Conservation (phyloP, 2,888 invertebrate species). For the Meandrusa payeni region DNA sequence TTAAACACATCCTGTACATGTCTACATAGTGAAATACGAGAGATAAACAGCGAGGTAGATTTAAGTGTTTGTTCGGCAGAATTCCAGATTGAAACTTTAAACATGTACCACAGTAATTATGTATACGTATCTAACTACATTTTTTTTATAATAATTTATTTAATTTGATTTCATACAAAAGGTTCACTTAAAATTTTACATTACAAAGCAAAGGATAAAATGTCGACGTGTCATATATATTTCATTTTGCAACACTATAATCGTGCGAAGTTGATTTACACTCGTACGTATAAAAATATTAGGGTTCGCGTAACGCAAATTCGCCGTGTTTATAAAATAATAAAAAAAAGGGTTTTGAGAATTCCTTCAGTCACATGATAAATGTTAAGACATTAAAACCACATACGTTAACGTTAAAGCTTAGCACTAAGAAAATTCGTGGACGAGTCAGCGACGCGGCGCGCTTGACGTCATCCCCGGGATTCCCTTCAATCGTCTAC, state of each 20-base stretch:
- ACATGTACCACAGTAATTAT: conserved; percentile 25
- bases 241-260: conserved; percentile 3
- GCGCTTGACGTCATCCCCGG: conserved; percentile 1
- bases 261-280: conserved; percentile 8
- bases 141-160: conserved; percentile 12
- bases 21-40: conserved; percentile 23
- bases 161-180: conserved; percentile 13
- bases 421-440: conserved; percentile 70
- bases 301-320: neutral
- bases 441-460: conserved; percentile 44
- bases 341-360: conserved; percentile 17
- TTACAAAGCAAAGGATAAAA: conserved; percentile 8
- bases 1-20: conserved; percentile 1
- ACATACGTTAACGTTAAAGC: conserved; percentile 54
- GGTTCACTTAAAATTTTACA: no score
- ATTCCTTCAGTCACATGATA: conserved; percentile 19
- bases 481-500: conserved; percentile 47
- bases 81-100: conserved; percentile 18
- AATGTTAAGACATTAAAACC: conserved; percentile 22
- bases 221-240: conserved; percentile 3
- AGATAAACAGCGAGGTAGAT: conserved; percentile 61
- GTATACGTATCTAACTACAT: conserved; percentile 17
- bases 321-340: conserved; percentile 6
- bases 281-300: neutral
- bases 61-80: conserved; percentile 46